Base-by-base conservation (phyloP, 2,888 invertebrate genomes). In the Galerucella pusilla region DNA sequence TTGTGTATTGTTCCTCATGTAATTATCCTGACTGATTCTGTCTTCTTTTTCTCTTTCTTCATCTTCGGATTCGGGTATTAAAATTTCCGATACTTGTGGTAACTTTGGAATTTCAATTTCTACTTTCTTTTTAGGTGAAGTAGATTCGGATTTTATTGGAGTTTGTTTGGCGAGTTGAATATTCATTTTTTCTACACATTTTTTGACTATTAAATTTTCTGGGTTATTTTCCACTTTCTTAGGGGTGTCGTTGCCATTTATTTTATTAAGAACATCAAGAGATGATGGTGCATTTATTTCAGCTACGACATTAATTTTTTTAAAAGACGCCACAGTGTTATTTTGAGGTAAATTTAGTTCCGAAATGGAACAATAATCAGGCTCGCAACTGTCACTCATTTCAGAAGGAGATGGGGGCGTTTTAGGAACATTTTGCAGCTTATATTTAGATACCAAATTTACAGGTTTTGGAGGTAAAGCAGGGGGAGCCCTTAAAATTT, bases 391-490 rank as follows among this genome's bases (percentile, higher is more conserved):
- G n/a, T 84, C 83, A 66, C 76, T 80, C 54, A 80, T 80, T 61
- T 49, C 49, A 12, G 81, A 79, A 25, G 80, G 80, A 28, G 81
- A 79, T 63, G 83, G 63, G 81, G 82, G 75, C 28, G 80, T 80
- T 61, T 77, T 79, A 12, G 78, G 60, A 59, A 78, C 49, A 65
- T 73, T 74, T 67, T 80, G 90, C 83, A 90, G 90, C 90, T 90
- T 92, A 89, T 89, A 92, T 90, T 90, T 93, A 84, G 89, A 92
- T 84, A 91, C 89, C 82, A 93, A 89, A 87, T 93, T 93, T 80
- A 93, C 92, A 82, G 94, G 94, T 88, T 95, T 94, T 64, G 95
- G 93, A 76, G 95, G 94, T 85, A 95, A 88, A 79, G 94, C 93
- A 71, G 94, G 94, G 75, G 94, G 94, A 79, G 90, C 90, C 83